A percentile compares a stretch with the other conserved stretches of the same genome.
These are phyloP conservation scores for Centroberyx gerrardi DNA, from an alignment of 2,797 vertebrate species.

Conservation along the genomic window DNA sequence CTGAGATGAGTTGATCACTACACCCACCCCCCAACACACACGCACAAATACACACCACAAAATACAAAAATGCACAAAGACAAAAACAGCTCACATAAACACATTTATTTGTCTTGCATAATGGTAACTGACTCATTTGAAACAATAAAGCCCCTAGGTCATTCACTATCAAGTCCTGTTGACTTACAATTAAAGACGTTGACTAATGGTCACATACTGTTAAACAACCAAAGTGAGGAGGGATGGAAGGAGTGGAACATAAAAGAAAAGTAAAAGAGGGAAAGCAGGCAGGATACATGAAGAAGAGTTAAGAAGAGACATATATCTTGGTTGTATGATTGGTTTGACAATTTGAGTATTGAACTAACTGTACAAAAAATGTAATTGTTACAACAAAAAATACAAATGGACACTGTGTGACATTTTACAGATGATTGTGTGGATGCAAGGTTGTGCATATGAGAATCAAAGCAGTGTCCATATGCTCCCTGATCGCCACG, in stretches of 20 bases:
- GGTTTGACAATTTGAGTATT: slow-evolving; percentile 25
- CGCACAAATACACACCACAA: slow-evolving; percentile 2
- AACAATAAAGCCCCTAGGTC: slow-evolving; percentile 69
- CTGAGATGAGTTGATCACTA: too few species aligned
- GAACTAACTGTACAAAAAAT: slow-evolving; percentile 50
- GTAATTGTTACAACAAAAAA: slow-evolving; percentile 9
- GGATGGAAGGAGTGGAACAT: slow-evolving; percentile 41
- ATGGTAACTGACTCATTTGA: slow-evolving; percentile 70
- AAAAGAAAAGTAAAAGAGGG: slow-evolving; percentile 27
- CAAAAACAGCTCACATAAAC: slow-evolving; percentile 61
- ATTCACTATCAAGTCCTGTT: slow-evolving; percentile 58
- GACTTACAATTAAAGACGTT: slow-evolving; percentile 56
- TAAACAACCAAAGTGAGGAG: slow-evolving; percentile 56
- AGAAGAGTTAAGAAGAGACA: slow-evolving; percentile 13
- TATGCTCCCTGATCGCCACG: slow-evolving; percentile 19
- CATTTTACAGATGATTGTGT: slow-evolving; percentile 19
- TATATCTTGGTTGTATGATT: slow-evolving; percentile 14
- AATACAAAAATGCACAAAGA: slow-evolving; percentile 26
- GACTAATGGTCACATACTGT: slow-evolving; percentile 62
- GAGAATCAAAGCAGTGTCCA: slow-evolving; percentile 4
- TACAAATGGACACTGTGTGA: slow-evolving; percentile 23
- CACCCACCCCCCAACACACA: not conserved
- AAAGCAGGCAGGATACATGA: slow-evolving; percentile 40
- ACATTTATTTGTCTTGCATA: slow-evolving; percentile 82
- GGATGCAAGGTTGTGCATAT: slow-evolving; percentile 37